Evolutionary conservation across 2,113 vertebrate genomes (phyloP).

Genomic region (Lasiurus cinereus): DNA sequence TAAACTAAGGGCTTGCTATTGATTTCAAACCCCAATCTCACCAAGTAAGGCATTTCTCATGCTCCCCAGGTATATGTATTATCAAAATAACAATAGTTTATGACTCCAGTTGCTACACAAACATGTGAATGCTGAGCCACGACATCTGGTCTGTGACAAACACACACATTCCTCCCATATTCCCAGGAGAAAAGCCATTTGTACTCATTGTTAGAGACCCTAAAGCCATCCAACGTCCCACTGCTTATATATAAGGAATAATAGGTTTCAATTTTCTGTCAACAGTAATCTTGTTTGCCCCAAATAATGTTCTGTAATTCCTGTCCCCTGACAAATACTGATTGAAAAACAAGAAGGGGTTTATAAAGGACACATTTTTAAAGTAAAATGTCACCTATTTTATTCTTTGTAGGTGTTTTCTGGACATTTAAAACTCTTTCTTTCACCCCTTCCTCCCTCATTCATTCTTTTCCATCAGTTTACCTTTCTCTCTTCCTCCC

Average conservation of each 20-base stretch:
- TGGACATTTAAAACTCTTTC: conserved; percentile 43
- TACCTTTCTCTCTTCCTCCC: neutral
- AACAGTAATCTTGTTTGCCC: conserved; percentile 56
- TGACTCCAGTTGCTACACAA: neutral
- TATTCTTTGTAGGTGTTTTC: neutral
- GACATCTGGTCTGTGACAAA: conserved; percentile 1
- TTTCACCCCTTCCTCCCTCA: neutral
- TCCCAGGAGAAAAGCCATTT: conserved; percentile 49
- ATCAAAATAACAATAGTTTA: neutral
- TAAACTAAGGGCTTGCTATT: neutral
- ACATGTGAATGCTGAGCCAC: neutral
- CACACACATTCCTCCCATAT: neutral
- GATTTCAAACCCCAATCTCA: neutral
- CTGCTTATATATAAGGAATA: conserved; percentile 47
- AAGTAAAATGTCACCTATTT: conserved; percentile 44
- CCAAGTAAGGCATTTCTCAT: neutral
- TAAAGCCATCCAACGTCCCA: neutral
- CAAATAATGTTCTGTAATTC: conserved; percentile 52
- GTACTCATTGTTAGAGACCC: neutral
- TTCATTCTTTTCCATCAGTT: neutral
- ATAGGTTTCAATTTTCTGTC: conserved; percentile 40
- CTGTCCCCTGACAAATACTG: conserved; percentile 3
- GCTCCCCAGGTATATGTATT: neutral
- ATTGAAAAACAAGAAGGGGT: neutral
- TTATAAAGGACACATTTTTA: neutral